phyloP scores from a whole-genome alignment of 2,797 vertebrate genomes.

The Sphenopsis melanotis region DNA sequence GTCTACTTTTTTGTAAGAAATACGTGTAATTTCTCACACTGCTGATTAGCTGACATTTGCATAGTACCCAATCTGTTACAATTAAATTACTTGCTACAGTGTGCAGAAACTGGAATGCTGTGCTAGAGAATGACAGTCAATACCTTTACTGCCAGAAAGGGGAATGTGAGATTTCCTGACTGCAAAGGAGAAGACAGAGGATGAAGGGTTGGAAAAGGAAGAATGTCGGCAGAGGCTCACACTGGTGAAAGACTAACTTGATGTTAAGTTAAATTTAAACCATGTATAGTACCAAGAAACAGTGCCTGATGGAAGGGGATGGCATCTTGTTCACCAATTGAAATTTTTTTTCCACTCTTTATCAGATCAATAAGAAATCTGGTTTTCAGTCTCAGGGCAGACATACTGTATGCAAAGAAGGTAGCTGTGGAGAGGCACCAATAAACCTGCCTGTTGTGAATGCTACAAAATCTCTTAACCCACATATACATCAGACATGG shows the following conservation, averaged over 20 bases:
- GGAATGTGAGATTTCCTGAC: neutral
- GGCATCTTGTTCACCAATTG: neutral
- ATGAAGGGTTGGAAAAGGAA: neutral
- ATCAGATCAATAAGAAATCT: neutral
- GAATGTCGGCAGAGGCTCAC: neutral
- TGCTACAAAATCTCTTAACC: neutral
- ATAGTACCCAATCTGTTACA: neutral
- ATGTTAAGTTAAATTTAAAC: neutral
- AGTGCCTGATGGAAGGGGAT: neutral
- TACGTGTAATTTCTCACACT: neutral
- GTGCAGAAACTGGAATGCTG: neutral
- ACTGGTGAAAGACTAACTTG: neutral
- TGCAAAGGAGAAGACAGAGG: neutral
- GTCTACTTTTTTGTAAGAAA: neutral
- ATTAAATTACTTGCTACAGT: neutral
- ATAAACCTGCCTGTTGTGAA: neutral
- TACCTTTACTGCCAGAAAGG: neutral
- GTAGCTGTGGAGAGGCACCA: neutral
- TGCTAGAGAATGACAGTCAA: neutral
- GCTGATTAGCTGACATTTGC: neutral
- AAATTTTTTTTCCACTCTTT: neutral
- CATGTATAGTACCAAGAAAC: neutral
- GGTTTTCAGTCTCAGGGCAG: neutral
- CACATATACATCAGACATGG: rapidly evolving
- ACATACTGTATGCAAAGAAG: neutral